phyloP scores from a whole-genome alignment of 2,888 invertebrate species.

The Limnephilus lunatus region DNA sequence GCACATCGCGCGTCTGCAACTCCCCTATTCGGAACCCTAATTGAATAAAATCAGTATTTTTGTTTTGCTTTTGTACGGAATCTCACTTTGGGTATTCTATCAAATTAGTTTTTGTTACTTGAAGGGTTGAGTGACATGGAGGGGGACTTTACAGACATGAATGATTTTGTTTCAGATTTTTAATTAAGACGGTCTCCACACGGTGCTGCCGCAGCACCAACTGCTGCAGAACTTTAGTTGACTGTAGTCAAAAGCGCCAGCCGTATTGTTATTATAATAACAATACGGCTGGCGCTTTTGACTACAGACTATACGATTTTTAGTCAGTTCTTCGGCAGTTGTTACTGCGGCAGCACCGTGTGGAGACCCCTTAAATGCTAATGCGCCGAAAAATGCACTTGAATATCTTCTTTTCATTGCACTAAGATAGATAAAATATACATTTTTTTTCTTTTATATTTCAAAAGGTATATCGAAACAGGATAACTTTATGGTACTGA shows the following conservation, averaged over 20 bases:
- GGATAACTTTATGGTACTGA: too few relatives aligned
- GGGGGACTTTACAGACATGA: slow-evolving; percentile 9
- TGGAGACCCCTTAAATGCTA: too few relatives aligned
- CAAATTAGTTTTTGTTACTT: slow-evolving; percentile 53
- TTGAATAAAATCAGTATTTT: slow-evolving; percentile 54
- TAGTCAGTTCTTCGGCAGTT: too few relatives aligned
- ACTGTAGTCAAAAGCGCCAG: too few relatives aligned
- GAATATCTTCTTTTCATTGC: neutral
- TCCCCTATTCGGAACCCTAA: slow-evolving; percentile 5
- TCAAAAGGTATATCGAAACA: too few relatives aligned
- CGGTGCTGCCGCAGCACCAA: too few relatives aligned
- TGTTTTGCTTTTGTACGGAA: slow-evolving; percentile 48
- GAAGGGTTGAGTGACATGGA: slow-evolving; percentile 48
- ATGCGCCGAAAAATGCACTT: neutral
- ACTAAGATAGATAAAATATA: neutral
- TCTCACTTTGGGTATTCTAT: slow-evolving; percentile 53
- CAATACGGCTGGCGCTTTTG: too few relatives aligned
- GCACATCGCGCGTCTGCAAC: neutral
- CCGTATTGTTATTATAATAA: too few relatives aligned
- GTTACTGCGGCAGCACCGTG: too few relatives aligned
- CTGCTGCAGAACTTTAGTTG: too few relatives aligned
- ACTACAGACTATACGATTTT: too few relatives aligned
- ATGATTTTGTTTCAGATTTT: slow-evolving; percentile 26
- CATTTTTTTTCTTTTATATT: neutral
- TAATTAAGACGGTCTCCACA: too few relatives aligned